Evolutionary conservation across 2,888 invertebrate species (phyloP), one percentile per base, ranked within the genome.

Genomic region (Caenorhabditis doughertyi): DNA sequence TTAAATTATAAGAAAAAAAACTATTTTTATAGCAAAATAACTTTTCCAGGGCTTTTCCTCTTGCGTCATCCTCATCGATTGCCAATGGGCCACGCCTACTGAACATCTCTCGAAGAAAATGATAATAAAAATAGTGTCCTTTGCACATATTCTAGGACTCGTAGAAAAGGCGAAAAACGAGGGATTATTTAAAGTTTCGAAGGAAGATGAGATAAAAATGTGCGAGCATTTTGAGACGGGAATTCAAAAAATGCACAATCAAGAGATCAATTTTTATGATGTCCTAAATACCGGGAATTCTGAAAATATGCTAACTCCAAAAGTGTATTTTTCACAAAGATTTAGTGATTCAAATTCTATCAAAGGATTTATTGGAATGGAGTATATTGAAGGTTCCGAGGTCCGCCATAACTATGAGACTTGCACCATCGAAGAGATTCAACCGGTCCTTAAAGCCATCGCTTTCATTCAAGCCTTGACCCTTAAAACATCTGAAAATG

Each of bases 21-120:
- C n/a, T n/a, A n/a, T 44, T 1, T 21, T 9, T 8, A 21, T 4
- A 7, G 5, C 9, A 32, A 32, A 2, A 11, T 7, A 2, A 49
- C 18, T 39, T 55, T 64, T 76, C 25, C 67, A 77, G 77, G 79
- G 79, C 7, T 79, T 70, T 27, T 56, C 65, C 32, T 70, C 70
- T 5, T 11, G 53, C n/a, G 79, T 79, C 32, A 47, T 79, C 13
- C 47, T 79, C 9, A 56, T 79, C 23, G 32, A 51, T 23, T 42
- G 70, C n/a, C 16, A 62, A 16, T 79, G 79, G 79, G 9, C 42
- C 3, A 35, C 13, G 3, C 29, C n/a, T 3, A 29, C 53, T 44
- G 55, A 42, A 5, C 16, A 21, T 13, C 32, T 79, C 8, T 70
- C 79, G 2, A 23, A 32, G 3, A 53, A 64, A 25, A 49, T 76